Evolutionary conservation across 2,113 vertebrate genomes (phyloP).

Genomic region (Mionectes macconnelli): DNA sequence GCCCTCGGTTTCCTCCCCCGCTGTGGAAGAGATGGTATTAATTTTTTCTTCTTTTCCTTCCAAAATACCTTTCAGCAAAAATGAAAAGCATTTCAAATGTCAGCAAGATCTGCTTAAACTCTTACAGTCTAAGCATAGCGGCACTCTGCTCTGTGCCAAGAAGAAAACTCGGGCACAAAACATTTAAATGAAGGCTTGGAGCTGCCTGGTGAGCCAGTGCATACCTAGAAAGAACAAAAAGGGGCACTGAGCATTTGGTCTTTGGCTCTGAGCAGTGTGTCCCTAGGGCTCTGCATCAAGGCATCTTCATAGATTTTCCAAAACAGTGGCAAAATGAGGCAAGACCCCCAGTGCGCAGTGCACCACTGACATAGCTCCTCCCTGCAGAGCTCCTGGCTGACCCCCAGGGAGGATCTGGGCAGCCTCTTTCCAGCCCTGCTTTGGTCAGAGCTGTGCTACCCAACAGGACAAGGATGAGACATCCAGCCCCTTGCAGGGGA

Average conservation of each 20-base stretch:
- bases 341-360: neutral
- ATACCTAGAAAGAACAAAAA: neutral
- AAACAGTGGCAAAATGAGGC: neutral
- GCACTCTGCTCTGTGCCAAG: neutral
- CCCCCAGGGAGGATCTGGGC: neutral
- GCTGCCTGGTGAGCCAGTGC: neutral
- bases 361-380: neutral
- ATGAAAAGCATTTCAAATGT: constrained; percentile 1
- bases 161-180: neutral
- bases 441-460: neutral
- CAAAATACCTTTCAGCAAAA: constrained; percentile 35
- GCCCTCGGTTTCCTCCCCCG: neutral
- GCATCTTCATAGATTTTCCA: neutral
- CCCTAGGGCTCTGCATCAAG: neutral
- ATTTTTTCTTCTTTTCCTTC: neutral
- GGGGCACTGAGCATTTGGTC: neutral
- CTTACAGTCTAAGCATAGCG: neutral
- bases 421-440: neutral
- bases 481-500: neutral
- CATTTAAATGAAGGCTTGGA: neutral
- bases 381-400: neutral
- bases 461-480: neutral
- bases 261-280: neutral
- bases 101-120: constrained; percentile 32
- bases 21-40: neutral